Base-by-base conservation (phyloP, 2,888 invertebrate species). In the Lithophane ornitopus region DNA sequence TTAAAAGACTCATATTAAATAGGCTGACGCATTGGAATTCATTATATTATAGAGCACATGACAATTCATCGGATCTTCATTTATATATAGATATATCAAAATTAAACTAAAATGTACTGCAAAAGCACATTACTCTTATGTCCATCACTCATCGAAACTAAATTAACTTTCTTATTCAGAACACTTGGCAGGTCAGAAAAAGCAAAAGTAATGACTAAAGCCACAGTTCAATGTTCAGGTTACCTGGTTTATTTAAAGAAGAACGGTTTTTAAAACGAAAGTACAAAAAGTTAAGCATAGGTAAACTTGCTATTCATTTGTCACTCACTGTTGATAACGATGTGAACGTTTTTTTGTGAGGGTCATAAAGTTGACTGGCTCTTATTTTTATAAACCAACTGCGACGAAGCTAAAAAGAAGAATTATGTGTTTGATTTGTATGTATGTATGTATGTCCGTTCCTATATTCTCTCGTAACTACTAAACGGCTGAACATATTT, bases 211-310 rank as follows among this genome's bases (percentile, higher is more conserved):
- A 63, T 65, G 54, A 59, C 11, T 59, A 46, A 61, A 70, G 22
- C 46, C 19, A 34, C 41, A 58, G 76, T 75, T 70, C 70, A 80
- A 70, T 62, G 80, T 22, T 52, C 75, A 66, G 22, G 59, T 80
- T 66, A 52, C 69, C 65, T 74, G 65, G 59, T 78, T 76, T 69
- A 66, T 70, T 28, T 52, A 9, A 49, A 63, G 11, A 26, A 44
- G n/a, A 54, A 52, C 39, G 28, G 16, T 46, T 68, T 72, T 54
- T 52, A 0, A 12, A 68, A 28, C 14, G 63, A 78, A 72, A 63
- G 62, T 46, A 34, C 16, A 54, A 49, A 22, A 22, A 52, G 11
- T n/a, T 58, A 2, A 26, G 4, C 3, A 1, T 19, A 34, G 34
- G 34, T 34, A 41, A n/a, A 41, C 22, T 54, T 28, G 16, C 14